phyloP scores from a whole-genome alignment of 2,113 vertebrate genomes.

The Casuarius casuarius region DNA sequence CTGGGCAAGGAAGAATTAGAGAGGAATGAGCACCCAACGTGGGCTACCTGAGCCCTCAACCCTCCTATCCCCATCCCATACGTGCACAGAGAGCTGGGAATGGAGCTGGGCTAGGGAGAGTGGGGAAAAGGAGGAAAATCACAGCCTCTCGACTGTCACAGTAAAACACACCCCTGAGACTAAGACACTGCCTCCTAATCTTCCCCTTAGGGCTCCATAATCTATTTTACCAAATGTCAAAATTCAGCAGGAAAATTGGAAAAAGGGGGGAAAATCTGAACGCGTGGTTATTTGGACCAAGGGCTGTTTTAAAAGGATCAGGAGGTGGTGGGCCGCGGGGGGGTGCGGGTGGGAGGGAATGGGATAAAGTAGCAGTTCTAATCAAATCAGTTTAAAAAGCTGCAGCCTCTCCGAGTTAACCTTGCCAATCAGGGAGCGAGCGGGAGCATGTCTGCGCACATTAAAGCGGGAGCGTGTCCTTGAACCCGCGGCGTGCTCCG shows the following conservation, averaged over 20 bases:
- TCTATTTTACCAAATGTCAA: conserved; percentile 68
- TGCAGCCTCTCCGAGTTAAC: conserved; percentile 87
- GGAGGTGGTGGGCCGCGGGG: conserved; percentile 73
- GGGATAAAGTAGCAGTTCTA: conserved; percentile 82
- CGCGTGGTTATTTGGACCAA: conserved; percentile 65
- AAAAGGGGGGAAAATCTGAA: neutral
- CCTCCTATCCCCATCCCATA: neutral
- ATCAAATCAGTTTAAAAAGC: conserved; percentile 90
- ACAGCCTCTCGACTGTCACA: neutral
- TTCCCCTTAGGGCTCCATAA: conserved; percentile 36
- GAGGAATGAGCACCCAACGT: neutral
- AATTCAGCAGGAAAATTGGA: conserved; percentile 63
- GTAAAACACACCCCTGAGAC: neutral
- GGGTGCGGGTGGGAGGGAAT: conserved; percentile 50
- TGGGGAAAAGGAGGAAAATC: neutral
- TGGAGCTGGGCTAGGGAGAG: neutral
- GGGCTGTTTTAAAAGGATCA: conserved; percentile 91
- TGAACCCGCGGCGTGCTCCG: conserved; percentile 74
- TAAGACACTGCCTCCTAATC: conserved; percentile 38
- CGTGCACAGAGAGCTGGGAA: neutral
- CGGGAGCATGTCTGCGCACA: conserved; percentile 82
- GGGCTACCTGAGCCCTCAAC: neutral
- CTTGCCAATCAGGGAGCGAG: conserved; percentile 87
- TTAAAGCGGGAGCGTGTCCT: conserved; percentile 86
- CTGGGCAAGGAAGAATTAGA: neutral